Evolutionary conservation across 1,140 invertebrate species (phyloP).

Genomic region (Condylostylus longicornis): DNA sequence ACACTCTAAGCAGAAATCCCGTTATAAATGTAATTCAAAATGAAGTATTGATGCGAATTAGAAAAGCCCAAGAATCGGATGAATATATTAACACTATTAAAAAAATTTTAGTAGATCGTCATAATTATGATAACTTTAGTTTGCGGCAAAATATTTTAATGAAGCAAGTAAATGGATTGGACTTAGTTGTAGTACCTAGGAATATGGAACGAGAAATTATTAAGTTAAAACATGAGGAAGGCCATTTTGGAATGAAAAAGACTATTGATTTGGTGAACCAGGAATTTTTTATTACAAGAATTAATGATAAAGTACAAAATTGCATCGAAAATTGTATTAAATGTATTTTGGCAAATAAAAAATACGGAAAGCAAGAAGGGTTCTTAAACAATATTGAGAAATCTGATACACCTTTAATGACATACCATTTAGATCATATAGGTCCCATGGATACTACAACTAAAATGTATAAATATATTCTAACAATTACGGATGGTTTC

Average conservation of each 20-base stretch:
- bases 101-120: not conserved
- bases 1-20: slow-evolving; percentile 17
- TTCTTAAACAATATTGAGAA: slow-evolving; percentile 21
- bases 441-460: slow-evolving; percentile 18
- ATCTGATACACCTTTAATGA: slow-evolving; percentile 14
- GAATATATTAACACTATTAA: slow-evolving; percentile 1
- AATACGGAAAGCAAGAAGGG: slow-evolving; percentile 30
- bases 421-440: slow-evolving; percentile 8
- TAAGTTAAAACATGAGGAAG: slow-evolving; percentile 18
- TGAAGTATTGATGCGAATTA: slow-evolving; percentile 4
- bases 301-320: slow-evolving; percentile 21
- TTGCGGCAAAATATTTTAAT: slow-evolving; percentile 16
- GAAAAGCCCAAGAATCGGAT: slow-evolving; percentile 8
- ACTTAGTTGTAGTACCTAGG: slow-evolving; percentile 19
- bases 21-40: slow-evolving; percentile 1
- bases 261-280: slow-evolving; percentile 24
- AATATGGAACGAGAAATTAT: slow-evolving; percentile 20
- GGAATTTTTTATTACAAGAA: slow-evolving; percentile 29
- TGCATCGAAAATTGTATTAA: slow-evolving; percentile 20
- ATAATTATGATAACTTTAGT: slow-evolving; percentile 3
- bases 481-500: slow-evolving; percentile 18
- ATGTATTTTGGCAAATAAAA: slow-evolving; percentile 19
- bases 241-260: slow-evolving; percentile 29
- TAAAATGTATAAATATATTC: slow-evolving; percentile 21
- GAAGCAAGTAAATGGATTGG: slow-evolving; percentile 11